Percentiles rank a stretch among this genome's conserved stretches.
These are phyloP conservation scores for Geotrypetes seraphini DNA, from an alignment of 2,797 vertebrate genomes.

Conservation along the genomic window DNA sequence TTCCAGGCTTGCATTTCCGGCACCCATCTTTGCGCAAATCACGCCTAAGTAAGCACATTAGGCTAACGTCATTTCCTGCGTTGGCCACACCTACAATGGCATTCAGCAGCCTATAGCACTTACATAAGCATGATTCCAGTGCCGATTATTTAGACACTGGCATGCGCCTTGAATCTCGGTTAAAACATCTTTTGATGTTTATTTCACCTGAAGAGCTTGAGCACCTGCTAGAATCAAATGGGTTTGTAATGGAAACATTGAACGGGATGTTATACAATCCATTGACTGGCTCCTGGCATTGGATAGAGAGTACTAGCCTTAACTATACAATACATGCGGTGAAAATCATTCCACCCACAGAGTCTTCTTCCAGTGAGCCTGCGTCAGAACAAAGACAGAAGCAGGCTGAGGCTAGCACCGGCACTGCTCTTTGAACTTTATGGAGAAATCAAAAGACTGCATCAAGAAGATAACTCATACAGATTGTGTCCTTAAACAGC, in stretches of 20 bases:
- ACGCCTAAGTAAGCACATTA: too few relatives aligned
- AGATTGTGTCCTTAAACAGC: constrained; percentile 10
- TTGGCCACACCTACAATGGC: too few relatives aligned
- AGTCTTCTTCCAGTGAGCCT: constrained; percentile 6
- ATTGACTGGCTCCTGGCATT: constrained; percentile 70
- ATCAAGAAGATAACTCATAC: constrained; percentile 2
- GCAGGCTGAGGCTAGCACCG: constrained; percentile 1
- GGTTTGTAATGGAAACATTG: constrained; percentile 70
- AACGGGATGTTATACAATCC: constrained; percentile 88
- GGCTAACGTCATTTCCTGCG: too few relatives aligned
- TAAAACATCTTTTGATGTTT: too few relatives aligned
- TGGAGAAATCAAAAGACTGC: neutral
- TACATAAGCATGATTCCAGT: too few relatives aligned
- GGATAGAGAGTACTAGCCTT: constrained; percentile 67
- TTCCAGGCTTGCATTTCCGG: too few relatives aligned
- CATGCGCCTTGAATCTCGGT: too few relatives aligned
- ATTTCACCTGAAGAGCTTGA: constrained; percentile 80
- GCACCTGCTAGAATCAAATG: constrained; percentile 72
- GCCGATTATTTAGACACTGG: too few relatives aligned
- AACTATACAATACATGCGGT: constrained; percentile 87
- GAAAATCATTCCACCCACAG: constrained; percentile 35
- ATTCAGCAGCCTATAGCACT: too few relatives aligned
- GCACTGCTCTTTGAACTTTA: neutral
- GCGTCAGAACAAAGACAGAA: neutral
- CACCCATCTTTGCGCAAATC: too few relatives aligned